These are phyloP conservation scores for Xiphydria camelus DNA, from an alignment of 2,888 invertebrate genomes.

Conservation along the genomic window DNA sequence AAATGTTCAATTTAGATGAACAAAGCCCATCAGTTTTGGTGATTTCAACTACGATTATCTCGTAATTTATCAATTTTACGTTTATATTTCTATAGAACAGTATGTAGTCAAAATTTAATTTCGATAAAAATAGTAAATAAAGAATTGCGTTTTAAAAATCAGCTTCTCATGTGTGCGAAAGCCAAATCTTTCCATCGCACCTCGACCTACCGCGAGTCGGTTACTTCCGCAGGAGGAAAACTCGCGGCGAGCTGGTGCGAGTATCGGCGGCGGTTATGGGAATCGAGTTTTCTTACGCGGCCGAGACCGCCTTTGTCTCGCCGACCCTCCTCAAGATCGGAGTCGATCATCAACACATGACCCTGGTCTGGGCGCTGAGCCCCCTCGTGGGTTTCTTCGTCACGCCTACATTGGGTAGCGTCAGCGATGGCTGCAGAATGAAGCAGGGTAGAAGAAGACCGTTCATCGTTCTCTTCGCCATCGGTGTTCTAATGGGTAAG, in stretches of 20 bases:
- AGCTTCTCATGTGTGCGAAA: no score
- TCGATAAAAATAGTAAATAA: not conserved
- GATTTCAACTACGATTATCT: no score
- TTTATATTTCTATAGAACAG: no score
- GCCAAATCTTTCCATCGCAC: no score
- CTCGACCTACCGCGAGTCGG: no score
- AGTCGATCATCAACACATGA: constrained; percentile 91
- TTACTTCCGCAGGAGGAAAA: constrained; percentile 72
- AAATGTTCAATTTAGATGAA: not conserved
- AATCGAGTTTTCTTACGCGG: constrained; percentile 96
- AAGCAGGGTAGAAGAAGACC: constrained; percentile 85
- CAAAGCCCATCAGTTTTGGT: not conserved
- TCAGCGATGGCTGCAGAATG: constrained; percentile 86
- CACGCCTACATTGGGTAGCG: constrained; percentile 87
- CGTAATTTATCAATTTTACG: no score
- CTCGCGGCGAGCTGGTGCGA: constrained; percentile 77
- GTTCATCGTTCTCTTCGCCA: constrained; percentile 85
- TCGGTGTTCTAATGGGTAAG: constrained; percentile 87
- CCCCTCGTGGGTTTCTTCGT: constrained; percentile 93
- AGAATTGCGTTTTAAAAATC: no score
- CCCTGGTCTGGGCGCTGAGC: constrained; percentile 92
- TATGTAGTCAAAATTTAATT: not conserved
- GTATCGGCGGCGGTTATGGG: constrained; percentile 96
- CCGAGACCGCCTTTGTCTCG: constrained; percentile 96
- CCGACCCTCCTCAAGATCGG: constrained; percentile 92